phyloP scores from a whole-genome alignment of 53 echinoderm and acorn worm species.

The Echinometra lucunter region DNA sequence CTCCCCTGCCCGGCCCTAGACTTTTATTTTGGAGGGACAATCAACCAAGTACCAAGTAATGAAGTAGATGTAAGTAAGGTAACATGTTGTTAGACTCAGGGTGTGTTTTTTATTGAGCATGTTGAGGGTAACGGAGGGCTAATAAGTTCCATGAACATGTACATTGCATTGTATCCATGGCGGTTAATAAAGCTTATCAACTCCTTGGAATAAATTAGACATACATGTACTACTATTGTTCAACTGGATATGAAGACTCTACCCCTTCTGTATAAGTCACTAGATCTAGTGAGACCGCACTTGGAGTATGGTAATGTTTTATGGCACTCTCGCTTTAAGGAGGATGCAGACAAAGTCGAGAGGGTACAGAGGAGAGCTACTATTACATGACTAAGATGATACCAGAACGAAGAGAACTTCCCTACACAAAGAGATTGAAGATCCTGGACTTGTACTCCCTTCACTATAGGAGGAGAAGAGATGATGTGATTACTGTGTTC shows the following conservation, averaged over 20 bases:
- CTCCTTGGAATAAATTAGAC: neutral
- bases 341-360: neutral
- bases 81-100: too few species aligned
- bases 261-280: neutral
- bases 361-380: slow-evolving; percentile 53
- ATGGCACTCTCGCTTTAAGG: neutral
- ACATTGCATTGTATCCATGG: too few species aligned
- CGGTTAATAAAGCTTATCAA: neutral
- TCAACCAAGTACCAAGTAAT: too few species aligned
- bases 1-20: too few species aligned
- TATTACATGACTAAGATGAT: too few species aligned
- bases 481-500: slow-evolving; percentile 20
- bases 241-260: neutral
- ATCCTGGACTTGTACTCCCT: slow-evolving; percentile 16
- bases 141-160: slow-evolving; percentile 31
- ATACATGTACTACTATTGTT: neutral
- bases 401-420: neutral
- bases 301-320: slow-evolving; percentile 26
- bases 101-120: too few species aligned
- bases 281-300: neutral
- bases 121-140: too few species aligned
- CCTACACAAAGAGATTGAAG: slow-evolving; percentile 33
- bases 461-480: slow-evolving; percentile 9
- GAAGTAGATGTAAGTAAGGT: too few species aligned
- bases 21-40: too few species aligned